Evolutionary conservation across 2,888 invertebrate species (phyloP).

Genomic region (Drosophila flavopinicola): DNA sequence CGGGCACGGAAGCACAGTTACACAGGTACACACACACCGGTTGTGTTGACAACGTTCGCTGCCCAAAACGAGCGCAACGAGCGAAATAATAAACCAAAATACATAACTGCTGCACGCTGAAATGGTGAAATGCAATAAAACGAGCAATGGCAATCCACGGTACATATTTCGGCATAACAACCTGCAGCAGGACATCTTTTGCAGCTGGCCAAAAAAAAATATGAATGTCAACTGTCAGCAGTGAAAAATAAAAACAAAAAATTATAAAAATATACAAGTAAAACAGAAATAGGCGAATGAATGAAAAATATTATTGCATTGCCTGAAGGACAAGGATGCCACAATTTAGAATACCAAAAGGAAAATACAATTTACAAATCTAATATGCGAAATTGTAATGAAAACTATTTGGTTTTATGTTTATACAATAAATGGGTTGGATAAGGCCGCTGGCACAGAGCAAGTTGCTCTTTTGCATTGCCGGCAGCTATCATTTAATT

Average conservation of each 20-base stretch:
- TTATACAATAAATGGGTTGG: not conserved
- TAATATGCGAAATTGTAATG: not conserved
- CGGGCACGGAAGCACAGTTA: slow-evolving; percentile 8
- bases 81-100: slow-evolving; percentile 60
- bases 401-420: not conserved
- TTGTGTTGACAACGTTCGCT: slow-evolving; percentile 44
- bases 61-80: slow-evolving; percentile 31
- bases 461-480: not conserved
- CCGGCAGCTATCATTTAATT: not conserved
- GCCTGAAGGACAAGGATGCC: slow-evolving; percentile 10
- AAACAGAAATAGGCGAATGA: slow-evolving; percentile 5
- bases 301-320: slow-evolving; percentile 22
- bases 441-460: too few species aligned
- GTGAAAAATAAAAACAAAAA: slow-evolving; percentile 4
- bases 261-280: not conserved
- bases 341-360: slow-evolving; percentile 20
- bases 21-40: slow-evolving; percentile 11
- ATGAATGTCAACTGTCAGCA: slow-evolving; percentile 30
- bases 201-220: slow-evolving; percentile 17
- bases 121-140: slow-evolving; percentile 69
- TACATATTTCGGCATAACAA: slow-evolving; percentile 22
- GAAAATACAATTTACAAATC: not conserved
- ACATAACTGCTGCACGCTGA: slow-evolving; percentile 42
- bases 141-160: slow-evolving; percentile 55
- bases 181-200: slow-evolving; percentile 6